Evolutionary conservation across 2,113 vertebrate genomes (phyloP), one percentile per base, ranked within the genome.

Genomic region (Bolborhynchus lineola): DNA sequence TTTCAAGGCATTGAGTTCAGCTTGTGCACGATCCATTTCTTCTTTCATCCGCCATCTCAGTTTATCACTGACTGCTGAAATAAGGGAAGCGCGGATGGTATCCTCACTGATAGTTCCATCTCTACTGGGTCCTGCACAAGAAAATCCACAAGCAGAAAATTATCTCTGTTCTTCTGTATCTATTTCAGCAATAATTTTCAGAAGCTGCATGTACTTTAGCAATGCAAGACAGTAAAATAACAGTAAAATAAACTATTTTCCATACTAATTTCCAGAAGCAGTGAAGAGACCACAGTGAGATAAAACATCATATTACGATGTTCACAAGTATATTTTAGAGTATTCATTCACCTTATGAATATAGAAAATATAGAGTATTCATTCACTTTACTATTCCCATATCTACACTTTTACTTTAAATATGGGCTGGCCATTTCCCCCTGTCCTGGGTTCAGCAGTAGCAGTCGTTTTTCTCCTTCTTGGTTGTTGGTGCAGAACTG

Each of bases 11-110:
- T 99, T 99, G 92, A 99, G 98, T 90, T 99, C 99, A 1, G 99
- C 99, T 63, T 99, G 99, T 2, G 99, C 99, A 35, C 99, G 98
- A 97, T 99, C 99, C 99, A 99, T 99, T 97, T 99, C 99, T 94
- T 99, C 99, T 85, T 99, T 99, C 99, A 99, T 99, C 76, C 99
- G 98, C 99, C 99, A 99, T 85, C 99, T 98, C 89, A 99, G 97
- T 78, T 99, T 99, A 96, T 99, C 99, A 11, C 99, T 99, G 93
- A 99, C 99, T 0, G 99, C 99, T 0, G 99, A 99, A 89, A 99
- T 99, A 49, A 99, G 98, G 57, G 99, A 99, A 2, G 99, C 99
- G 9, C 99, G 98, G 92, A 99, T 99, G 64, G 99, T 99, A 95
- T 99, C 99, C 95, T 99, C 99, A 0, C 99, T 99, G 64, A 99